These are phyloP conservation scores for Dipodomys stephensi DNA, from an alignment of 2,113 vertebrate genomes.

Conservation along the genomic window DNA sequence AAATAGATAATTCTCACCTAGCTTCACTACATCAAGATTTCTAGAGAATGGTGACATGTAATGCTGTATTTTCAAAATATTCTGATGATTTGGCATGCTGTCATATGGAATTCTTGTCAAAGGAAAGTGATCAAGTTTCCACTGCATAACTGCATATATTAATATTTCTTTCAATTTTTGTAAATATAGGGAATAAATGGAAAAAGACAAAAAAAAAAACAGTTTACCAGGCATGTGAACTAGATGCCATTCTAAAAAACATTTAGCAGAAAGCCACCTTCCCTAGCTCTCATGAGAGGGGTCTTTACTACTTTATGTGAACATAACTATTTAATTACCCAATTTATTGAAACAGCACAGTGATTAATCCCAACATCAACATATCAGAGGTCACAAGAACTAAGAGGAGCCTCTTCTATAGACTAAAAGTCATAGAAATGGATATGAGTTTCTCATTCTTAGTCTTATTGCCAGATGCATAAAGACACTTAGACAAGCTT, in stretches of 20 bases:
- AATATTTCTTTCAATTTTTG: neutral
- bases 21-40: neutral
- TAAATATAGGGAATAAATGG: neutral
- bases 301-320: neutral
- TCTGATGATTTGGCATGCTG: neutral
- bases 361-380: neutral
- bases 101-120: neutral
- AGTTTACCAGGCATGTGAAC: neutral
- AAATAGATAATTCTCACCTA: neutral
- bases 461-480: neutral
- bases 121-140: neutral
- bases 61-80: slow-evolving; percentile 45
- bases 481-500: neutral
- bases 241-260: neutral
- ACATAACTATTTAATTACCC: slow-evolving; percentile 10
- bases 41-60: neutral
- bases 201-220: neutral
- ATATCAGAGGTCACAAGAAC: neutral
- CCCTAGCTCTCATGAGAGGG: neutral
- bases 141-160: neutral
- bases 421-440: neutral
- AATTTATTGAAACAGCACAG: slow-evolving; percentile 2
- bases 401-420: neutral
- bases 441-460: neutral
- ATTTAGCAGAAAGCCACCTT: neutral